Base-by-base conservation (phyloP, 1,140 invertebrate species). In the Hormaphis cornu region DNA sequence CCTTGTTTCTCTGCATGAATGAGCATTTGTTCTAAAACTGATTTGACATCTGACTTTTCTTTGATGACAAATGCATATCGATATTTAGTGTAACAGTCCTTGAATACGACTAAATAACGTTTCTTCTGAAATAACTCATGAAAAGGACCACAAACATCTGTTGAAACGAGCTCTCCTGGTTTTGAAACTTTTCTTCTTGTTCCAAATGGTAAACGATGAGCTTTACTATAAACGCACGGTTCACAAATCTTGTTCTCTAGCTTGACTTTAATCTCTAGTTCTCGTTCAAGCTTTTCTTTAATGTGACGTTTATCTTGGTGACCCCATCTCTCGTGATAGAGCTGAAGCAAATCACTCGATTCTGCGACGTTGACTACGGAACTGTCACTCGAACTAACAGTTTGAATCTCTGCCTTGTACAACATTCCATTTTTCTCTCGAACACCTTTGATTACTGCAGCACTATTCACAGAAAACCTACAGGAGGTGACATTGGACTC, bases 141-240 rank as follows among this genome's bases (percentile, higher is more conserved):
- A 61, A 77, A 75, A 37, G 75, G 74, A 53, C 74, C 75, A 37
- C 73, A 75, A 7, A 77, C 73, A 71, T 78, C 76, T 28, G 72
- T 70, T 18, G 73, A 73, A 46, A 78, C 70, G 8, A 77, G 48
- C 33, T 76, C 74, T 63, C 72, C 72, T 46, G 74, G 71, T 53
- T 72, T 70, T 0, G 63, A 70, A n/a, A 75, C 63, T 53, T 54
- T 73, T 33, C 58, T 53, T 70, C 74, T 74, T 33, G 69, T 73
- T 2, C 74, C 73, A 73, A 78, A 78, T 42, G 75, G 72, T 44
- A 76, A 70, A 30, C 73, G 70, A 73, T 76, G 74, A 20, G 73
- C 71, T 69, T 77, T 76, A 3, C 76, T 73, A 71, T 69, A 75
- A 50, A 73, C 56, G 73, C 75, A 75, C 0, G 73, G 69, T 69